These are phyloP conservation scores for Pherbina coryleti DNA, from an alignment of 2,888 invertebrate genomes.

Conservation along the genomic window DNA sequence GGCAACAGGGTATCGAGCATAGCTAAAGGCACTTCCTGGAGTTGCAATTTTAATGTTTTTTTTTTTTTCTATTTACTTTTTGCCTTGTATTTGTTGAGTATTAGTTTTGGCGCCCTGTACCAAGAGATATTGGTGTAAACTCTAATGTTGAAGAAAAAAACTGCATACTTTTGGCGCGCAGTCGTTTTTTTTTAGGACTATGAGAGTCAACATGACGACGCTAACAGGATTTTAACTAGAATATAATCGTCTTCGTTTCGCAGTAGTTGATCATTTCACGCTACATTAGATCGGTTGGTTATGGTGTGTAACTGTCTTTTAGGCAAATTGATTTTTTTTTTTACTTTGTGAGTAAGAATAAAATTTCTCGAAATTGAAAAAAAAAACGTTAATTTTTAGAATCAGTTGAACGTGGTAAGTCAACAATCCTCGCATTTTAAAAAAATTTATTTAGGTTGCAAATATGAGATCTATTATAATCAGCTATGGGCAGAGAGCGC, in stretches of 20 bases:
- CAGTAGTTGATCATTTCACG: conserved; percentile 22
- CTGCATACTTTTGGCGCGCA: conserved; percentile 1
- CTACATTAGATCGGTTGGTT: not conserved
- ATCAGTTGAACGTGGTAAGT: too few relatives aligned
- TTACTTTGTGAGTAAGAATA: too few relatives aligned
- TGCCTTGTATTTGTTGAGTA: not conserved
- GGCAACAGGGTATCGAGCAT: not conserved
- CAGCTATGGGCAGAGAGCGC: too few relatives aligned
- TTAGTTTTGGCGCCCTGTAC: not conserved
- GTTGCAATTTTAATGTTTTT: not conserved
- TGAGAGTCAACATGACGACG: not conserved
- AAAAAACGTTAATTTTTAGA: too few relatives aligned
- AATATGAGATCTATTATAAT: too few relatives aligned
- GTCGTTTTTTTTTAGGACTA: not conserved
- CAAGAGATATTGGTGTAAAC: not conserved
- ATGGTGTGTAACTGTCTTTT: too few relatives aligned
- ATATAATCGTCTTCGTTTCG: conserved; percentile 20
- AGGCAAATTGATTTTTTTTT: too few relatives aligned
- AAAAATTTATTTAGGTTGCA: too few relatives aligned
- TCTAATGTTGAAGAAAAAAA: not conserved
- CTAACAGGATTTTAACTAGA: conserved; percentile 21
- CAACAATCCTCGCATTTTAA: too few relatives aligned
- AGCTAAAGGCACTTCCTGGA: conserved; percentile 9
- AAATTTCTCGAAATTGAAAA: too few relatives aligned
- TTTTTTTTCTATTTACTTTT: not conserved